phyloP scores from a whole-genome alignment of 2,888 invertebrate genomes.

The Conchocele bisecta region DNA sequence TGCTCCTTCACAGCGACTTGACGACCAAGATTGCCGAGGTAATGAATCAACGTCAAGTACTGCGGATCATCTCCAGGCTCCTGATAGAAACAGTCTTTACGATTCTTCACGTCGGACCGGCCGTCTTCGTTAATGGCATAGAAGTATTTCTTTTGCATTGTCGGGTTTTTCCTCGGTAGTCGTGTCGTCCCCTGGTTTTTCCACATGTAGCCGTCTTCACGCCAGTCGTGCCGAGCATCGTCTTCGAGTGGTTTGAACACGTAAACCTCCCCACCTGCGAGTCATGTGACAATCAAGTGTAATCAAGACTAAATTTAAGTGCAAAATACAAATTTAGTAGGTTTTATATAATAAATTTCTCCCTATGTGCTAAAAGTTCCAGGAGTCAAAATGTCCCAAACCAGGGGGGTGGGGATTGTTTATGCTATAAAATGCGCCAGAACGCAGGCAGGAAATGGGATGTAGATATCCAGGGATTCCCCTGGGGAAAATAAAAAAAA shows the following conservation, averaged over 20 bases:
- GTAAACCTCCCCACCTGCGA: constrained; percentile 46
- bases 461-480: too few species aligned
- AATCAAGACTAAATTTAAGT: too few species aligned
- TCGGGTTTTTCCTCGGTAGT: constrained; percentile 26
- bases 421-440: too few species aligned
- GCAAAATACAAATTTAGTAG: too few species aligned
- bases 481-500: too few species aligned
- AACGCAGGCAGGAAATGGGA: too few species aligned
- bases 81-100: constrained; percentile 37
- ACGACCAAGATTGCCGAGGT: constrained; percentile 13
- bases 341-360: too few species aligned
- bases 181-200: constrained; percentile 18
- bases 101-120: not conserved
- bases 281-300: too few species aligned
- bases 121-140: constrained; percentile 4
- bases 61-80: constrained; percentile 8
- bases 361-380: too few species aligned
- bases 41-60: constrained; percentile 31
- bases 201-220: constrained; percentile 38
- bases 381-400: too few species aligned
- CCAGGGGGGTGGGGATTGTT: too few species aligned
- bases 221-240: constrained; percentile 17
- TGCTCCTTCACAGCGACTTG: too few species aligned
- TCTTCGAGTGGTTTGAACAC: constrained; percentile 24
- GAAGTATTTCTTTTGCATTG: constrained; percentile 25